Conservation (phyloP, 1,140 invertebrate genomes). For the Ooceraea biroi region DNA sequence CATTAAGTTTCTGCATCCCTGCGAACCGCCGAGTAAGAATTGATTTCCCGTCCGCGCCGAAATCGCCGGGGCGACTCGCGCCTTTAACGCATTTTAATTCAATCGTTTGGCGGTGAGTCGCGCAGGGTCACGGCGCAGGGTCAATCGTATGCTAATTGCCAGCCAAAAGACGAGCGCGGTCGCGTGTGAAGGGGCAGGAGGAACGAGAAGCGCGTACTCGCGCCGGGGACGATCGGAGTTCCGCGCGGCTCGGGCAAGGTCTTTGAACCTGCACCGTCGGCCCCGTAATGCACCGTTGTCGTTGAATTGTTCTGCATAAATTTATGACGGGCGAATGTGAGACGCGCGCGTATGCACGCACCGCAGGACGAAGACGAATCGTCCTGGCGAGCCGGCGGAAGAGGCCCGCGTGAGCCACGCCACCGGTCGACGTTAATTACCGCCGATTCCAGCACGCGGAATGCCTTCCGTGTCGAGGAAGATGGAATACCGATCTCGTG, state of each 20-base stretch:
- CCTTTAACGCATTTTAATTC: slow-evolving; percentile 77
- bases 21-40: slow-evolving; percentile 5
- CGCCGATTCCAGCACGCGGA: slow-evolving; percentile 64
- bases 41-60: slow-evolving; percentile 52
- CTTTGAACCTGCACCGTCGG: slow-evolving; percentile 82
- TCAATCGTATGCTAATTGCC: slow-evolving; percentile 87
- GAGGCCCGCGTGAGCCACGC: slow-evolving; percentile 71
- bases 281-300: slow-evolving; percentile 84
- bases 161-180: slow-evolving; percentile 82
- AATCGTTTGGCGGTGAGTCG: slow-evolving; percentile 71
- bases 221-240: slow-evolving; percentile 75
- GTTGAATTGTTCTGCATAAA: slow-evolving; percentile 86
- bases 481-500: slow-evolving; percentile 11
- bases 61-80: slow-evolving; percentile 62
- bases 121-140: slow-evolving; percentile 79
- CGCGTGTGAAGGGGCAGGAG: slow-evolving; percentile 69
- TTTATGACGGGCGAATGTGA: slow-evolving; percentile 84
- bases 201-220: slow-evolving; percentile 65
- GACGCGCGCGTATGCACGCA: slow-evolving; percentile 75
- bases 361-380: slow-evolving; percentile 83
- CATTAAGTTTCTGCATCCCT: neutral
- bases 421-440: slow-evolving; percentile 75
- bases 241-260: slow-evolving; percentile 75
- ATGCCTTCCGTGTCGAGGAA: slow-evolving; percentile 10
- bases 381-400: slow-evolving; percentile 59